These are phyloP conservation scores for Cavia aperea DNA, from an alignment of 2,113 vertebrate species.

Conservation along the genomic window DNA sequence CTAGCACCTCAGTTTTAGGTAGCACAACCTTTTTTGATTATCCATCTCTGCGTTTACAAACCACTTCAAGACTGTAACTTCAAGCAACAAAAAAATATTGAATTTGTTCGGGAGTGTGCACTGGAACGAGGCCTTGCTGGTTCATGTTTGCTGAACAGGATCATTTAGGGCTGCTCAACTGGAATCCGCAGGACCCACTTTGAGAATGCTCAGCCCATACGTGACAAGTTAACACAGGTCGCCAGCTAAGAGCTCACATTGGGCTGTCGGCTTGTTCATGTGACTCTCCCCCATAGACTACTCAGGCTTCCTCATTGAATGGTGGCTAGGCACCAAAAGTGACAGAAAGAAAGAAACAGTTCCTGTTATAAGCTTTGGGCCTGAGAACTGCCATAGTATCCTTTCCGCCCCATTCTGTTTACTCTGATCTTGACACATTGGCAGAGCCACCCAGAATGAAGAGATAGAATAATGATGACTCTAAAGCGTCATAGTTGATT, in stretches of 20 bases:
- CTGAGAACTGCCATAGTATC: background rate
- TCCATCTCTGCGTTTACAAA: background rate
- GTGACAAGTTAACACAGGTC: background rate
- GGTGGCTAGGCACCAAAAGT: background rate
- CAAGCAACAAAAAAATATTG: background rate
- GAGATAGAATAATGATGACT: background rate
- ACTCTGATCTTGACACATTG: background rate
- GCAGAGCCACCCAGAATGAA: background rate
- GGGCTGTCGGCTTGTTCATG: no score
- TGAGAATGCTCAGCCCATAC: background rate
- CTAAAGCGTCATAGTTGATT: background rate
- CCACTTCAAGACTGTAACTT: background rate
- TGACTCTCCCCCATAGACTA: fast-evolving
- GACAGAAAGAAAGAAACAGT: background rate
- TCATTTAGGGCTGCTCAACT: background rate
- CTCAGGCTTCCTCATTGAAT: background rate
- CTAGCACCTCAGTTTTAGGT: background rate
- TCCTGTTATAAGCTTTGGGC: background rate
- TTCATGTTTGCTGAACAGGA: background rate
- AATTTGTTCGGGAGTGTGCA: background rate
- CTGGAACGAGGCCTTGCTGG: fast-evolving
- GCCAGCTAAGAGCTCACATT: background rate
- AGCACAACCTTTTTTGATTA: background rate
- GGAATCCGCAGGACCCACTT: background rate
- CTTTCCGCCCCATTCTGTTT: background rate